These are phyloP conservation scores for Capromys pilorides DNA, from an alignment of 2,797 vertebrate species.

Conservation along the genomic window DNA sequence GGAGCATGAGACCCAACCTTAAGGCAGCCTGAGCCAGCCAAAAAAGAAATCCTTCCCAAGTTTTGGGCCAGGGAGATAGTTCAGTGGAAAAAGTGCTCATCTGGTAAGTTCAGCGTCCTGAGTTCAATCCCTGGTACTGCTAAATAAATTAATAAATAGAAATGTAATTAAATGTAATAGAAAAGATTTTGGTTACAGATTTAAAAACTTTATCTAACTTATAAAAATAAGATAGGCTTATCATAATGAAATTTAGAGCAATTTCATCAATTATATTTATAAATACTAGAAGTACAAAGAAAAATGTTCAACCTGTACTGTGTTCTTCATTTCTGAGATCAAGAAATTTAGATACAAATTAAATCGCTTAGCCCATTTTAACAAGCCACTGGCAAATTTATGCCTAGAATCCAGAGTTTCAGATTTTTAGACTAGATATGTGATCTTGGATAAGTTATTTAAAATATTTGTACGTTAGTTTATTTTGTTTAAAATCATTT, in stretches of 20 bases:
- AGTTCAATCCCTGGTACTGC: too few relatives aligned
- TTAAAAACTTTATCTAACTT: slow-evolving; percentile 38
- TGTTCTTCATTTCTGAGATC: neutral
- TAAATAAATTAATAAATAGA: too few relatives aligned
- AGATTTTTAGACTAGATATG: slow-evolving; percentile 29
- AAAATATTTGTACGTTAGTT: neutral
- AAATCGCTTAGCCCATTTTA: slow-evolving; percentile 41
- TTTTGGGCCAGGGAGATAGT: too few relatives aligned
- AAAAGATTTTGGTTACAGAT: slow-evolving; percentile 31
- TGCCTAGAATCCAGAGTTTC: neutral
- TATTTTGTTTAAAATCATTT: slow-evolving; percentile 42
- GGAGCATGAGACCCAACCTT: too few relatives aligned
- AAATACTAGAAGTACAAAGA: slow-evolving; percentile 1
- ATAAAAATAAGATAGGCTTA: slow-evolving; percentile 1
- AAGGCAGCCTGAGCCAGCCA: too few relatives aligned
- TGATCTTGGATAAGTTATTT: neutral
- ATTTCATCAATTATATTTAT: slow-evolving; percentile 2
- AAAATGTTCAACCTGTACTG: neutral
- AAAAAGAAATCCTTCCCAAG: too few relatives aligned
- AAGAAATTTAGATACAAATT: slow-evolving; percentile 34
- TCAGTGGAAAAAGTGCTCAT: too few relatives aligned
- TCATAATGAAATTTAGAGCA: slow-evolving; percentile 37
- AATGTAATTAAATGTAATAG: too few relatives aligned
- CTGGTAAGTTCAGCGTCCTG: too few relatives aligned
- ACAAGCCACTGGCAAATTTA: slow-evolving; percentile 36